Conservation (phyloP, 2,113 vertebrate genomes). For the Tapirus terrestris region DNA sequence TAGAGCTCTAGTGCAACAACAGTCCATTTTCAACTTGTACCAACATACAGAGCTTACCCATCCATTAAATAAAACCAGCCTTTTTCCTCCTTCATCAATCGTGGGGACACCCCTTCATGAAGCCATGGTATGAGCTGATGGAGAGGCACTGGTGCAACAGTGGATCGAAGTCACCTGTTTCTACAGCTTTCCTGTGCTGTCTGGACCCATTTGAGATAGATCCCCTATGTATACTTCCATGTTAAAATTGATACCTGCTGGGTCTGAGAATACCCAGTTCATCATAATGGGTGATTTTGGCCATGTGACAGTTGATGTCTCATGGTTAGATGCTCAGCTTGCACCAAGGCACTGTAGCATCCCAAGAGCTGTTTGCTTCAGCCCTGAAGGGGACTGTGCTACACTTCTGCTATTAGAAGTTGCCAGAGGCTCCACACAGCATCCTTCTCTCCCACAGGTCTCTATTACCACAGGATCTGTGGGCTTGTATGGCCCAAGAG, state of each 20-base stretch:
- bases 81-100: neutral
- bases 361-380: neutral
- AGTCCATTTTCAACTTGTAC: neutral
- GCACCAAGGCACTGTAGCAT: neutral
- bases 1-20: neutral
- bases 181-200: neutral
- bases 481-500: neutral
- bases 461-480: neutral
- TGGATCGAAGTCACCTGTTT: neutral
- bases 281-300: neutral
- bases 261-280: neutral
- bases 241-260: neutral
- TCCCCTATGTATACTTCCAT: neutral
- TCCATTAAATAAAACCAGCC: neutral
- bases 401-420: neutral
- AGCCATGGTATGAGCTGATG: neutral
- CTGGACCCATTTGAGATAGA: neutral
- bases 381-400: neutral
- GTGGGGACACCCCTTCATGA: neutral
- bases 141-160: neutral
- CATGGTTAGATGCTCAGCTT: neutral
- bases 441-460: neutral
- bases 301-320: neutral
- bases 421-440: neutral
- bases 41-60: neutral